Percentiles rank a stretch among this genome's conserved stretches.
These are phyloP conservation scores for Lochmaea crataegi DNA, from an alignment of 2,888 invertebrate genomes.

Conservation along the genomic window DNA sequence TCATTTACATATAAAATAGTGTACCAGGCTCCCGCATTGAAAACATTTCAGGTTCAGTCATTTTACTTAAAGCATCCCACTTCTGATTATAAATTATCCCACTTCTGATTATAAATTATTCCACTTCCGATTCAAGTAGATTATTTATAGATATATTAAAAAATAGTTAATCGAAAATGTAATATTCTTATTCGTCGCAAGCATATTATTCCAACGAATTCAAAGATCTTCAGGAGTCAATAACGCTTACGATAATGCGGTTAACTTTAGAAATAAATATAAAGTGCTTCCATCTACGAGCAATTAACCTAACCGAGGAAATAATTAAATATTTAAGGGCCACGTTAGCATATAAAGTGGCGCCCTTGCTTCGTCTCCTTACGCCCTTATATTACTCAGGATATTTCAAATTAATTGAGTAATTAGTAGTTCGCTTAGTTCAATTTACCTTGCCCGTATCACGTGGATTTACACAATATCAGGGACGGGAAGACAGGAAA, in stretches of 20 bases:
- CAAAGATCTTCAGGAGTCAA: conserved; percentile 33
- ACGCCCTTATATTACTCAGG: conserved; percentile 29
- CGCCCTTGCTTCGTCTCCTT: conserved; percentile 36
- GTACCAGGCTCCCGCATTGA: too few species aligned
- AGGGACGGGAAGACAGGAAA: not conserved
- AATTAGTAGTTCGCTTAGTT: conserved; percentile 47
- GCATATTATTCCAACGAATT: conserved; percentile 5
- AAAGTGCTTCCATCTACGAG: conserved; percentile 44
- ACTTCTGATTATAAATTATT: not conserved
- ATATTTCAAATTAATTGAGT: conserved; percentile 51
- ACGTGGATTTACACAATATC: not conserved
- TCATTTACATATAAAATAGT: too few species aligned
- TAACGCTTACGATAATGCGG: conserved; percentile 37
- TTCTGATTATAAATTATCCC: conserved; percentile 3
- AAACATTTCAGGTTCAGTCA: too few species aligned
- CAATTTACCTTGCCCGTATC: conserved; percentile 24
- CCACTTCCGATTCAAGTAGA: not conserved
- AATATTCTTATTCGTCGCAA: not conserved
- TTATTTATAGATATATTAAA: not conserved
- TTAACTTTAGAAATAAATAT: conserved; percentile 47
- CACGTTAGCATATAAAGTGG: conserved; percentile 53
- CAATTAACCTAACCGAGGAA: conserved; percentile 54
- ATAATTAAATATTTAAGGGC: conserved; percentile 54
- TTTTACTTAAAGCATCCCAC: not conserved
- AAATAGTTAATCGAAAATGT: not conserved